Evolutionary conservation across 2,113 vertebrate genomes (phyloP).

Genomic region (Phalacrocorax pelagicus): DNA sequence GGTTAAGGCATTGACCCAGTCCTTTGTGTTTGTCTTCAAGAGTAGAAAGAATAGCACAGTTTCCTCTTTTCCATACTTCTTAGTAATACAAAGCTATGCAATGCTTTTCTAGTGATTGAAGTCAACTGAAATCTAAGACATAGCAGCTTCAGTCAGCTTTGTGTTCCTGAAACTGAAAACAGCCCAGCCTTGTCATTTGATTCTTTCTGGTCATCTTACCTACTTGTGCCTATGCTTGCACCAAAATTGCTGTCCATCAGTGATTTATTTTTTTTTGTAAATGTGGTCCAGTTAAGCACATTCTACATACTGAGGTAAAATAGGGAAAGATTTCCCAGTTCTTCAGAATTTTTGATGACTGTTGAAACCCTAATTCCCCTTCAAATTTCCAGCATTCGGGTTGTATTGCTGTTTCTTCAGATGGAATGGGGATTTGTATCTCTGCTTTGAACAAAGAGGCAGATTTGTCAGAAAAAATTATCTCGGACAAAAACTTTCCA

Average conservation of each 20-base stretch:
- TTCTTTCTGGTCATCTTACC: not conserved
- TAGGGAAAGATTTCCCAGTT: not conserved
- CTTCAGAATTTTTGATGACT: not conserved
- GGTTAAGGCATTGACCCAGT: not conserved
- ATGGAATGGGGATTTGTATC: not conserved
- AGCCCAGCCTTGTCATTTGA: not conserved
- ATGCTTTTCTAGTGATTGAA: not conserved
- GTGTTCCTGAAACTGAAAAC: not conserved
- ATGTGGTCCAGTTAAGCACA: not conserved
- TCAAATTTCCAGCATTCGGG: not conserved
- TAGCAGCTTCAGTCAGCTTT: not conserved
- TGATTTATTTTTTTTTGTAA: not conserved
- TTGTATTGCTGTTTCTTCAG: not conserved
- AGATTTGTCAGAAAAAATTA: not conserved
- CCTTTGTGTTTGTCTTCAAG: not conserved
- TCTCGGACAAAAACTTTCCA: not conserved
- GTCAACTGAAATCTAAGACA: not conserved
- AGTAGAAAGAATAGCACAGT: not conserved
- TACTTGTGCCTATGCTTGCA: not conserved
- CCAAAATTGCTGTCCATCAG: not conserved
- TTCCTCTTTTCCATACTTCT: not conserved
- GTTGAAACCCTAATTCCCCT: not conserved
- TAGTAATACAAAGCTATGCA: not conserved
- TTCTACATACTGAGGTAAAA: not conserved
- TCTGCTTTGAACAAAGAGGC: not conserved